Evolutionary conservation across 64 coral and sea anemone genomes (phyloP).

Genomic region (Pocillopora damicornis): DNA sequence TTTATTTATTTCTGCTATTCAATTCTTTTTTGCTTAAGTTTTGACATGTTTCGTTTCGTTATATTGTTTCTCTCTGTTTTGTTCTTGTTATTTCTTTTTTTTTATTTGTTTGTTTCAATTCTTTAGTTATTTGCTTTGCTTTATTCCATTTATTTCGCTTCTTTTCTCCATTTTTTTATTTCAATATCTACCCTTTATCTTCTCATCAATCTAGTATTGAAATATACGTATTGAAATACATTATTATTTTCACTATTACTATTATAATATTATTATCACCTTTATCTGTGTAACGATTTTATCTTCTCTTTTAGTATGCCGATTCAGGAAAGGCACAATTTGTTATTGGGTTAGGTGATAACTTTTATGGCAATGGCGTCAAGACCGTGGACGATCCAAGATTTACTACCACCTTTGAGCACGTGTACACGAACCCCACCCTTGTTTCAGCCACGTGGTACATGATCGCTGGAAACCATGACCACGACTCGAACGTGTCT

Average conservation of each 20-base stretch:
- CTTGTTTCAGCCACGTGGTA: slow-evolving; percentile 75
- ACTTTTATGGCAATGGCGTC: slow-evolving; percentile 58
- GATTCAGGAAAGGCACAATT: slow-evolving; percentile 1
- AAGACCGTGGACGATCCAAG: slow-evolving; percentile 46
- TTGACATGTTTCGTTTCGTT: too few relatives aligned
- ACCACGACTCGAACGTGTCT: slow-evolving; percentile 70
- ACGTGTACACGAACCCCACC: slow-evolving; percentile 39
- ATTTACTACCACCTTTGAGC: slow-evolving; percentile 54
- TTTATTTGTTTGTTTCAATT: too few relatives aligned
- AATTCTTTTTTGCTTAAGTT: too few relatives aligned
- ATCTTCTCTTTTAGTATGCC: slow-evolving; percentile 14
- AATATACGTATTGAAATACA: too few relatives aligned
- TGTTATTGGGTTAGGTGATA: slow-evolving; percentile 60
- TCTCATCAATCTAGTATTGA: too few relatives aligned
- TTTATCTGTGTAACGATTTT: not conserved
- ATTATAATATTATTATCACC: not conserved
- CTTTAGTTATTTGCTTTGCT: too few relatives aligned
- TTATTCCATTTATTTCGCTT: too few relatives aligned
- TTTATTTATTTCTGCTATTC: not conserved
- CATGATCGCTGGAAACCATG: slow-evolving; percentile 95
- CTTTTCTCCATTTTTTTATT: too few relatives aligned
- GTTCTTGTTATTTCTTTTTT: too few relatives aligned
- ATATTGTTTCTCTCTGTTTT: too few relatives aligned
- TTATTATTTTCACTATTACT: too few relatives aligned
- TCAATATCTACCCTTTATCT: too few relatives aligned